These are phyloP conservation scores for Dromaius novaehollandiae DNA, from an alignment of 2,113 vertebrate genomes.

Conservation along the genomic window DNA sequence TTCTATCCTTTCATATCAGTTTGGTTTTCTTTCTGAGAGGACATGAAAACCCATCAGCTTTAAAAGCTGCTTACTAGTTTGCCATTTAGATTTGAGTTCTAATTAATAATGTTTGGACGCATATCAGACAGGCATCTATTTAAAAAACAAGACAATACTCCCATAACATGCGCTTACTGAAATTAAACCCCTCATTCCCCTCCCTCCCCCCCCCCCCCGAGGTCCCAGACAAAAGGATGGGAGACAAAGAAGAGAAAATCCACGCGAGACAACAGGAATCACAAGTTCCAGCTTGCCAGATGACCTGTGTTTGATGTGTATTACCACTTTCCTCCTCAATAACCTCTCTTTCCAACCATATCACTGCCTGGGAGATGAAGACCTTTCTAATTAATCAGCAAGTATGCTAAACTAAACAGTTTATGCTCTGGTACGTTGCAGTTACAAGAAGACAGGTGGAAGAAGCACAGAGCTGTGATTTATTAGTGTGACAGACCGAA, in stretches of 20 bases:
- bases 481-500: background rate
- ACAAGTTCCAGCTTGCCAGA: background rate
- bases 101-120: background rate
- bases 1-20: background rate
- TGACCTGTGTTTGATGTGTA: background rate
- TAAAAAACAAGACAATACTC: background rate
- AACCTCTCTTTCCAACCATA: background rate
- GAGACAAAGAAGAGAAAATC: background rate
- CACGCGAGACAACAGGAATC: background rate
- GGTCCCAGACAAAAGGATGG: background rate
- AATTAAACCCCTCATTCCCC: background rate
- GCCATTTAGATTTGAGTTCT: background rate
- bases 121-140: background rate
- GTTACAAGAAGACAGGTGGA: background rate
- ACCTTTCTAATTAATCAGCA: background rate
- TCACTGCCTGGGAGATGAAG: background rate
- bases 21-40: background rate
- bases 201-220: rapidly evolving
- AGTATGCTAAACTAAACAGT: background rate
- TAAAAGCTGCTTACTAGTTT: background rate
- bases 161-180: background rate
- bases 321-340: background rate
- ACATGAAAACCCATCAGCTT: background rate
- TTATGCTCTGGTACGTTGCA: background rate
- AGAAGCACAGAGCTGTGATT: background rate